Percentiles rank a stretch among this genome's conserved stretches.
phyloP scores from a whole-genome alignment of 2,113 vertebrate genomes.

The Lycocorax pyrrhopterus region DNA sequence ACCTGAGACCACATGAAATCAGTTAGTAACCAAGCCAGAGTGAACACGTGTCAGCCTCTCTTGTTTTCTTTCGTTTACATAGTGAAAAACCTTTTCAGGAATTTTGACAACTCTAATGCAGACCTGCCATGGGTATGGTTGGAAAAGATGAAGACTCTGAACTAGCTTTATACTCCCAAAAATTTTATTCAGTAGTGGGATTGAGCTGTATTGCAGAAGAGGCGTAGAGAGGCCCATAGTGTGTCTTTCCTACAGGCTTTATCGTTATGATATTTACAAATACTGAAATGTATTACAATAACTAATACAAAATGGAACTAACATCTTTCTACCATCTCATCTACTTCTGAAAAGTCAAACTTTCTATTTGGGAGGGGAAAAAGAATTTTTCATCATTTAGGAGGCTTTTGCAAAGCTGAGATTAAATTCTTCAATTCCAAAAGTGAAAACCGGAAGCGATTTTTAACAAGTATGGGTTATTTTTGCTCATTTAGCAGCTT shows the following conservation, averaged over 20 bases:
- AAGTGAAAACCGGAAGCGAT: background rate
- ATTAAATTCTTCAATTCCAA: background rate
- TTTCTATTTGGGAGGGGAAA: background rate
- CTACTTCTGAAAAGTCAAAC: background rate
- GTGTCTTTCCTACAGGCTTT: background rate
- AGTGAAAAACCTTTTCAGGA: background rate
- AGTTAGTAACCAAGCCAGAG: background rate
- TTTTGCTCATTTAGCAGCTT: constrained; percentile 14
- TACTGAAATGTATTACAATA: background rate
- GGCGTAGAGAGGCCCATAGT: background rate
- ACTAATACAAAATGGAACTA: background rate
- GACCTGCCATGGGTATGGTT: background rate
- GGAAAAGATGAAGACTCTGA: background rate
- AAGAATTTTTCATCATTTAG: background rate
- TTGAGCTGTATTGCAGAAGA: background rate
- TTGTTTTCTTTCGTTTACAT: background rate
- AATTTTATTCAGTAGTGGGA: background rate
- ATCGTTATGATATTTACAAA: background rate
- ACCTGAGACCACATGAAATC: background rate
- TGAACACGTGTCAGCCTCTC: fast-evolving
- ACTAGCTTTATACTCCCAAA: background rate
- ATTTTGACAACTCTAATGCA: background rate
- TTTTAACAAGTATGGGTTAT: background rate
- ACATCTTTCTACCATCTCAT: background rate
- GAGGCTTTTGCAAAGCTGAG: background rate